Percentiles rank a stretch among this genome's conserved stretches.
Conservation (phyloP, 2,113 vertebrate genomes). For the Neolamprologus caudopunctatus region DNA sequence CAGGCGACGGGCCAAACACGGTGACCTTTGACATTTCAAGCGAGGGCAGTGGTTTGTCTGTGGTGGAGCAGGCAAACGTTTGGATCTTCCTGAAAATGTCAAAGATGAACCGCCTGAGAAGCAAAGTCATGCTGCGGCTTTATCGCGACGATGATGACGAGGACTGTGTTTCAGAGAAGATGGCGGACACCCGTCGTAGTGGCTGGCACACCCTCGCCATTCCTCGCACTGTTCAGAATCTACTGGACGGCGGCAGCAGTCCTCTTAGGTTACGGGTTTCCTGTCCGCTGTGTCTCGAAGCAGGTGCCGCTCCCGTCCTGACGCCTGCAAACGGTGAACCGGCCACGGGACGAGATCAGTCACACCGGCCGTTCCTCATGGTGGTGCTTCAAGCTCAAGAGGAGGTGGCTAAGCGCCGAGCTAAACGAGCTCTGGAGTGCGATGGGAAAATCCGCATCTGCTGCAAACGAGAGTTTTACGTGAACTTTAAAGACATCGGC, state of each 20-base stretch:
- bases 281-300: slow-evolving; percentile 82
- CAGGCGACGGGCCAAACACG: slow-evolving; percentile 67
- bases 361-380: slow-evolving; percentile 90
- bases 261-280: slow-evolving; percentile 77
- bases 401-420: slow-evolving; percentile 74
- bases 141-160: slow-evolving; percentile 24
- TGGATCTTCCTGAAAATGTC: slow-evolving; percentile 91
- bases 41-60: slow-evolving; percentile 73
- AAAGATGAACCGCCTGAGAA: slow-evolving; percentile 77
- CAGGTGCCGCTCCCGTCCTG: slow-evolving; percentile 75
- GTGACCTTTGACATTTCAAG: slow-evolving; percentile 90
- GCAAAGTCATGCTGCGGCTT: slow-evolving; percentile 83
- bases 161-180: slow-evolving; percentile 80
- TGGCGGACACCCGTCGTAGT: slow-evolving; percentile 84
- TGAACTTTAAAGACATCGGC: slow-evolving; percentile 96
- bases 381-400: slow-evolving; percentile 76
- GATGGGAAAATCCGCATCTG: slow-evolving; percentile 87
- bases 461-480: slow-evolving; percentile 93
- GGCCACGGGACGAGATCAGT: slow-evolving; percentile 73
- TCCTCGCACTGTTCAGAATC: slow-evolving; percentile 75
- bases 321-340: slow-evolving; percentile 47
- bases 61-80: slow-evolving; percentile 86
- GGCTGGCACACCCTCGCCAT: slow-evolving; percentile 87
- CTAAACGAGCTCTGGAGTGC: slow-evolving; percentile 86
- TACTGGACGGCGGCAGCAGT: slow-evolving; percentile 73